Base-by-base conservation (phyloP, 2,888 invertebrate genomes). In the Drymonia ruficornis region DNA sequence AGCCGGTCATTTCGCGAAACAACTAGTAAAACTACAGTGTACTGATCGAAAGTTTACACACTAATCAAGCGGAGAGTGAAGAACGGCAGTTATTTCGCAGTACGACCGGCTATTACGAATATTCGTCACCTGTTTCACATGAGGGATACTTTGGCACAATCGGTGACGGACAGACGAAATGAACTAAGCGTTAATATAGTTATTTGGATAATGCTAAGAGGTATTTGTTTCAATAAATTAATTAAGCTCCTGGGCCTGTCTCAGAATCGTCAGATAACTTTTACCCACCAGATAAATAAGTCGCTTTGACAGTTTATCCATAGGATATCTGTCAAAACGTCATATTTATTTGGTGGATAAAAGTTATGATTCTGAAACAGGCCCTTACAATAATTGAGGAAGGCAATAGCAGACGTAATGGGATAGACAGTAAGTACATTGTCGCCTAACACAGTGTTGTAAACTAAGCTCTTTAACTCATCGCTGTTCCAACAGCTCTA, bases 61-160 rank as follows among this genome's bases (percentile, higher is more conserved):
- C 28, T 28, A 15, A 19, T 28, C 13, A 45, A 45, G 45, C 45
- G 8, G n/a, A 45, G 45, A 45, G 45, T 28, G 9, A 28, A 2
- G 4, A 44, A 0, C 13, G 2, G 8, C 8, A 19, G 11, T 19
- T 19, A 28, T n/a, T 52, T 29, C 49, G 28, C 49, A 11, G 42
- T 49, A 23, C 50, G 63, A 55, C 68, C 68, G 70, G 64, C 42
- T 67, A 52, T 45, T 49, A 63, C 43, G 19, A 6, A 52, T 61
- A 50, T 42, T 50, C 29, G 56, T 50, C 59, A 67, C 59, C 63
- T 58, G 65, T 65, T 63, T 56, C 63, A 66, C 55, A 66, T 47
- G 64, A 64, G 55, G 64, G 67, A 63, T 72, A 68, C 67, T 82
- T 85, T 85, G 86, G 86, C 85, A 86, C 86, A 74, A 73, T 74